phyloP scores from a whole-genome alignment of 2,797 vertebrate genomes.

The Sebastes steindachneri region DNA sequence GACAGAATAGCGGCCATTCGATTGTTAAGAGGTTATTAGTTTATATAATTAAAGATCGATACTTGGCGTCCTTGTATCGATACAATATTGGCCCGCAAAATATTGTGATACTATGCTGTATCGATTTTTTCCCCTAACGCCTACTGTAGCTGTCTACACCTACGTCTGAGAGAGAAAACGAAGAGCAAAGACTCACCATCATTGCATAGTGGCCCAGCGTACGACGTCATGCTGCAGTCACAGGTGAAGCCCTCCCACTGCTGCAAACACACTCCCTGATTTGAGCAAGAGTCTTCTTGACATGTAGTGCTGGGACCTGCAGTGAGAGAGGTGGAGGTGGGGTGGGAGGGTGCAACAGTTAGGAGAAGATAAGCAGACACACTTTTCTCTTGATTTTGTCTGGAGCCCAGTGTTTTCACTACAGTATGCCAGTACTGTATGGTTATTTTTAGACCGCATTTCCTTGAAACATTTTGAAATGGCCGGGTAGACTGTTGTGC shows the following conservation, averaged over 20 bases:
- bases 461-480: constrained; percentile 30
- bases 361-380: constrained; percentile 25
- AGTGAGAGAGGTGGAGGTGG: constrained; percentile 30
- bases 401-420: constrained; percentile 47
- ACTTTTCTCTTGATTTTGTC: constrained; percentile 20
- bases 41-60: no score
- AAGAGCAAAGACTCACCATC: constrained; percentile 88
- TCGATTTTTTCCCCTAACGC: no score
- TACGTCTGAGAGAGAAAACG: not conserved
- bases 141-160: not conserved
- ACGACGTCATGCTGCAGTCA: constrained; percentile 99
- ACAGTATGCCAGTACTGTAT: constrained; percentile 15
- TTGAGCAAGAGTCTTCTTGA: constrained; percentile 98
- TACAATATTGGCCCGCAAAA: no score
- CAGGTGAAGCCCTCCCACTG: constrained; percentile 99
- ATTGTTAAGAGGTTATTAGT: no score
- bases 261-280: constrained; percentile 97
- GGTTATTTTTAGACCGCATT: constrained; percentile 34
- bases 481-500: constrained; percentile 1
- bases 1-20: no score
- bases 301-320: constrained; percentile 98
- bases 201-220: constrained; percentile 94
- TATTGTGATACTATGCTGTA: no score
- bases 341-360: constrained; percentile 30
- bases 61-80: no score